phyloP scores from a whole-genome alignment of 1,140 invertebrate genomes.

The Scaptomyza montana region DNA sequence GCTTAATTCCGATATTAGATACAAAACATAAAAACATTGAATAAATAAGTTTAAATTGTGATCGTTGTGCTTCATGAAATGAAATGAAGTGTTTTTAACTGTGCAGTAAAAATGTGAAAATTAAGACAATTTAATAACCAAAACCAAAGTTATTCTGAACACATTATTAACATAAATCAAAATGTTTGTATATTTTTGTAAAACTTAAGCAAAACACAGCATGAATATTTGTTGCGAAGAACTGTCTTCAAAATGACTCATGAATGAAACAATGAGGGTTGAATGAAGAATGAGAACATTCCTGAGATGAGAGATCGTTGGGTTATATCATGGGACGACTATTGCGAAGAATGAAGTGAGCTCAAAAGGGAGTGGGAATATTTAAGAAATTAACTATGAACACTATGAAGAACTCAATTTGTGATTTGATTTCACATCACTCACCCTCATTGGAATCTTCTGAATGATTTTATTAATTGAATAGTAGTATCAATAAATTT shows the following conservation, averaged over 20 bases:
- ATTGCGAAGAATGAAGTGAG: slow-evolving; percentile 32
- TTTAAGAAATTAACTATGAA: slow-evolving; percentile 25
- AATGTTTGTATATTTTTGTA: slow-evolving; percentile 27
- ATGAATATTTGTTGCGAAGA: slow-evolving; percentile 65
- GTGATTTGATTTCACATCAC: slow-evolving; percentile 55
- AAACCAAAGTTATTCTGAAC: slow-evolving; percentile 49
- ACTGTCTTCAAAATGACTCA: slow-evolving; percentile 20
- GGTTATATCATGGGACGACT: slow-evolving; percentile 10
- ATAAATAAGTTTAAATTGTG: slow-evolving; percentile 25
- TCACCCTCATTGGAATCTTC: slow-evolving; percentile 83
- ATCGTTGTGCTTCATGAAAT: slow-evolving; percentile 32
- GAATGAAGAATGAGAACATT: slow-evolving; percentile 29
- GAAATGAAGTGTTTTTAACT: slow-evolving; percentile 41
- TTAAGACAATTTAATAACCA: slow-evolving; percentile 12
- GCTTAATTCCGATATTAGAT: slow-evolving; percentile 42
- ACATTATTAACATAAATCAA: slow-evolving; percentile 22
- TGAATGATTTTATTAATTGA: slow-evolving; percentile 57
- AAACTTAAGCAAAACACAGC: slow-evolving; percentile 79
- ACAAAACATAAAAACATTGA: slow-evolving; percentile 72
- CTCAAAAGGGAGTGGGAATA: slow-evolving; percentile 4
- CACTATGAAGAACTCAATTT: slow-evolving; percentile 23
- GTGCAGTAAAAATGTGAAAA: slow-evolving; percentile 22
- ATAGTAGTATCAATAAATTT: slow-evolving; percentile 49
- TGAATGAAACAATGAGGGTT: slow-evolving; percentile 24
- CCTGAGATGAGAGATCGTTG: slow-evolving; percentile 14